phyloP scores from a whole-genome alignment of 2,888 invertebrate species.

The Elegia similella region DNA sequence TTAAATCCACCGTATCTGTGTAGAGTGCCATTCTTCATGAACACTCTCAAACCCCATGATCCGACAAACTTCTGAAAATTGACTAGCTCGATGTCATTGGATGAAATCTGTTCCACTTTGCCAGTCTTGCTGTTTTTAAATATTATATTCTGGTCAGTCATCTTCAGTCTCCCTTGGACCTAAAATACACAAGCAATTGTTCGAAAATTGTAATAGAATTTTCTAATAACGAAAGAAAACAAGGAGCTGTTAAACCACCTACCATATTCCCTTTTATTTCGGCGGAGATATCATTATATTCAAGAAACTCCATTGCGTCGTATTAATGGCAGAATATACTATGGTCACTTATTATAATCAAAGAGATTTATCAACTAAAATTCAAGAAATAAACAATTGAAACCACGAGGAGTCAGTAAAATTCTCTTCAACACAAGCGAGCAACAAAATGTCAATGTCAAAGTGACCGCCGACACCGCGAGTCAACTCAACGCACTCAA shows the following conservation, averaged over 20 bases:
- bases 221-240: conserved; percentile 17
- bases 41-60: conserved; percentile 93
- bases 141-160: conserved; percentile 93
- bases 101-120: conserved; percentile 94
- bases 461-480: neutral
- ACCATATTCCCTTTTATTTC: conserved; percentile 95
- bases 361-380: neutral
- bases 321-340: neutral
- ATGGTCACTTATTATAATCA: neutral
- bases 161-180: conserved; percentile 95
- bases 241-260: conserved; percentile 43
- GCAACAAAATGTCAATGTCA: conserved; percentile 3
- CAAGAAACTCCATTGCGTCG: conserved; percentile 88
- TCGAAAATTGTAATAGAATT: neutral
- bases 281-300: conserved; percentile 91
- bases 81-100: conserved; percentile 92
- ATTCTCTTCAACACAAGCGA: conserved; percentile 1
- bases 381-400: neutral
- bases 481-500: no score
- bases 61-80: conserved; percentile 96
- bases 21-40: conserved; percentile 93
- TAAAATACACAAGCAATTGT: conserved; percentile 51
- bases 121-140: conserved; percentile 98
- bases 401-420: neutral
- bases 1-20: conserved; percentile 97